Evolutionary conservation across 2,113 vertebrate species (phyloP).

Genomic region (Leucosticte australis): DNA sequence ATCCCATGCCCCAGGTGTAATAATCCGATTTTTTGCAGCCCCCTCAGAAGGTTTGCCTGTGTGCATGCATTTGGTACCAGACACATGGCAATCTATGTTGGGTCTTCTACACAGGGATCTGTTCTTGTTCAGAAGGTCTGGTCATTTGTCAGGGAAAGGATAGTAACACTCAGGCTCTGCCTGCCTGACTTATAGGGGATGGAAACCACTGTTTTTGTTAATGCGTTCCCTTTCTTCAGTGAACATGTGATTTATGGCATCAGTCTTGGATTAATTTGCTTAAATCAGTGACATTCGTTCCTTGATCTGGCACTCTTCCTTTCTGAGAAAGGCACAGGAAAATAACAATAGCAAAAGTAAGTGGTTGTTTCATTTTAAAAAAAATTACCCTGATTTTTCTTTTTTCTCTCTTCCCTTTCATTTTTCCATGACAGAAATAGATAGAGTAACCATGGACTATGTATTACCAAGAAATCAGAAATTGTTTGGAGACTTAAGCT

Average conservation of each 20-base stretch:
- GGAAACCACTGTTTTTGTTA: neutral
- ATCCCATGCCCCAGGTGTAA: neutral
- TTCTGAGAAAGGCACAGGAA: neutral
- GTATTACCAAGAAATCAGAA: neutral
- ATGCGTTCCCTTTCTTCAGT: neutral
- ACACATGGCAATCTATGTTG: fast-evolving
- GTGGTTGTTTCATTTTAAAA: neutral
- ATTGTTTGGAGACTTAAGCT: neutral
- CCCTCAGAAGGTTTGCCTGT: neutral
- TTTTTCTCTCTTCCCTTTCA: neutral
- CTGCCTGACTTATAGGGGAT: neutral
- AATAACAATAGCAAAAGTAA: neutral
- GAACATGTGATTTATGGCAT: neutral
- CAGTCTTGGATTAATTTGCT: neutral
- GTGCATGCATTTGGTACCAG: neutral
- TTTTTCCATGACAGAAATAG: neutral
- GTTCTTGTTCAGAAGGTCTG: neutral
- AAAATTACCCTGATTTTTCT: neutral
- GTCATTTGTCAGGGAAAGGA: neutral
- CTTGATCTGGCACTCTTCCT: neutral
- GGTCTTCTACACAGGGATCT: neutral
- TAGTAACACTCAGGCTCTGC: neutral
- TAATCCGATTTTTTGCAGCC: neutral
- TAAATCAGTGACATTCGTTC: neutral
- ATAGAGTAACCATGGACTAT: neutral